Percentiles rank a stretch among this genome's conserved stretches.
These are phyloP conservation scores for Amblyopsis hoosieri DNA, from an alignment of 2,797 vertebrate species.

Conservation along the genomic window DNA sequence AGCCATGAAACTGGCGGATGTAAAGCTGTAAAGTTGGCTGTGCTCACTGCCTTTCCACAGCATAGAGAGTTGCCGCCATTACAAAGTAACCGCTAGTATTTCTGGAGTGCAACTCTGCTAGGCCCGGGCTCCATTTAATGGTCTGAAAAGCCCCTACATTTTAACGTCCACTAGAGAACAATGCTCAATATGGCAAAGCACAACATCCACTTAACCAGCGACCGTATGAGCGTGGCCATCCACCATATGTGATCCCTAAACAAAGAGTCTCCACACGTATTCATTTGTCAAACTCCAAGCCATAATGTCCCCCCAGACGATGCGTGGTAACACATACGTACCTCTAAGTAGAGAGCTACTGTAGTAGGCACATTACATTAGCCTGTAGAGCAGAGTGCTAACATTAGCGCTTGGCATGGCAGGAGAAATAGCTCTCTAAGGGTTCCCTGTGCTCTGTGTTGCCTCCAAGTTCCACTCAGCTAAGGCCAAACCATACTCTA, in stretches of 20 bases:
- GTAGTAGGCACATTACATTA: constrained; percentile 63
- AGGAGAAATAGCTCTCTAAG: constrained; percentile 38
- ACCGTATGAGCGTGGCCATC: constrained; percentile 35
- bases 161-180: constrained; percentile 63
- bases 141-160: constrained; percentile 52
- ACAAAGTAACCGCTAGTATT: constrained; percentile 37
- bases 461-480: constrained; percentile 43
- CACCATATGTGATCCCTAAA: constrained; percentile 58
- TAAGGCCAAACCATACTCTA: constrained; percentile 47
- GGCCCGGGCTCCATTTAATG: constrained; percentile 52
- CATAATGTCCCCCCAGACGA: constrained; percentile 74
- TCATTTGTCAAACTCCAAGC: constrained; percentile 69
- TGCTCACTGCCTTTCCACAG: too few species aligned
- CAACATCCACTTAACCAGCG: constrained; percentile 56
- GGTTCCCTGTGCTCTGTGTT: constrained; percentile 25
- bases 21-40: too few species aligned
- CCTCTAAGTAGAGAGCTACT: constrained; percentile 54
- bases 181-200: constrained; percentile 59
- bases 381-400: constrained; percentile 60
- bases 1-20: too few species aligned
- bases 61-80: neutral
- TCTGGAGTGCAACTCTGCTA: constrained; percentile 38
- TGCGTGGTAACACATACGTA: constrained; percentile 47
- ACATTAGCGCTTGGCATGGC: constrained; percentile 60
- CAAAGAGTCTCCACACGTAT: constrained; percentile 55